A percentile compares a stretch with the other conserved stretches of the same genome.
These are phyloP conservation scores for Rhopalosiphum padi DNA, from an alignment of 1,140 invertebrate genomes.

Conservation along the genomic window DNA sequence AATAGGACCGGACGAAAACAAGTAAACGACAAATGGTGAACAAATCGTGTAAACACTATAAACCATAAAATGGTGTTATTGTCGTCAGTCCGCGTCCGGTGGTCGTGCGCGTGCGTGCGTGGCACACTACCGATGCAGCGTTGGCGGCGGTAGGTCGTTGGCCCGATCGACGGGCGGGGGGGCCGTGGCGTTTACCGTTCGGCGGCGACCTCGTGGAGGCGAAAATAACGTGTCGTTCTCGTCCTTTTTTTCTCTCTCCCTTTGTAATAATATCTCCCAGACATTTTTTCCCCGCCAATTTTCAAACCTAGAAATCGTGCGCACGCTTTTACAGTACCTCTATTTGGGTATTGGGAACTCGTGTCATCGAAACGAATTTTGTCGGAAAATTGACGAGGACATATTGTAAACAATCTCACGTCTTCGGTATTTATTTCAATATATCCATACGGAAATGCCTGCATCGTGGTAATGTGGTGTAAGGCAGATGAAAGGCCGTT, in stretches of 20 bases:
- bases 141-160: neutral
- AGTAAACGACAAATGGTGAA: neutral
- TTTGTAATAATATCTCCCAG: neutral
- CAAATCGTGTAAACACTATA: neutral
- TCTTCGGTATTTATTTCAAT: too few relatives aligned
- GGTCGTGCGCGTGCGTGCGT: neutral
- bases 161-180: neutral
- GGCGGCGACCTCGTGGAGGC: neutral
- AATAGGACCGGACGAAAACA: neutral
- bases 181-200: conserved; percentile 11
- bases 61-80: neutral
- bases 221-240: neutral
- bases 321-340: too few relatives aligned
- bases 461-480: too few relatives aligned
- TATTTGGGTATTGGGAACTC: too few relatives aligned
- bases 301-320: neutral
- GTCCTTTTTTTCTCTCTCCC: neutral
- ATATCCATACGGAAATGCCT: too few relatives aligned
- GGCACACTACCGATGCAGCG: neutral
- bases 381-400: too few relatives aligned
- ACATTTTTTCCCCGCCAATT: conserved; percentile 22
- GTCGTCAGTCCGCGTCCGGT: too few relatives aligned
- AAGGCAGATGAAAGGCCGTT: too few relatives aligned
- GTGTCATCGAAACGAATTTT: too few relatives aligned
- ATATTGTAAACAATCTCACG: too few relatives aligned